Base-by-base conservation (phyloP, 1,140 invertebrate species). In the Ditylenchus dipsaci region DNA sequence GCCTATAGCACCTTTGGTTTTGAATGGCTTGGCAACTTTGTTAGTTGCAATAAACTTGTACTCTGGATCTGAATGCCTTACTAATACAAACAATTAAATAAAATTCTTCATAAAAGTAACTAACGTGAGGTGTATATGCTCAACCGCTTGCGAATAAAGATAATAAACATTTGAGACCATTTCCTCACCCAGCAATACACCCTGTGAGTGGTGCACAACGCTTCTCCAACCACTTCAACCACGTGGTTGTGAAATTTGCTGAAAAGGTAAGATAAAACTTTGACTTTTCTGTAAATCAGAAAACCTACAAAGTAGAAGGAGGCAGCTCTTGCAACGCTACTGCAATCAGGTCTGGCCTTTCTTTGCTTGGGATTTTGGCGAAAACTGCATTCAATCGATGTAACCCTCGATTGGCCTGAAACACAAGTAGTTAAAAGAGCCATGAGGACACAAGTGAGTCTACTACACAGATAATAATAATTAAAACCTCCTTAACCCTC, bases 131-230 rank as follows among this genome's bases (percentile, higher is more conserved):
- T 64, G 47, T 72, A 76, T 17, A 78, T 42, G 56, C 75, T 67
- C 11, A 76, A 59, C 7, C 63, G 56, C n/a, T 67, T 60, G 33
- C 64, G 42, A 29, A 76, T 68, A 33, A 76, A 76, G n/a, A 76
- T 47, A n/a, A 76, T 47, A 19, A 76, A 58, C 76, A 76, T 78
- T 66, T 76, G 75, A 11, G 75, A 78, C 75, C 75, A 76, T 45
- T 76, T 79, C 33, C 75, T 56, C 7, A 76, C 75, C 75, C 75
- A 76, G 47, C 75, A 76, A 62, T 63, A 76, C 15, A 76, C 72
- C 13, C 69, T 72, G 47, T 76, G 75, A n/a, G 75, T 76, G n/a
- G 77, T 49, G 29, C 53, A n/a, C 1, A 76, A 21, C 11, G 76
- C 53, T 42, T 74, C 60, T 42, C 77, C 76, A 49, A 76, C 49